Evolutionary conservation across 1,140 invertebrate genomes (phyloP), one percentile per base, ranked within the genome.

Genomic region (Diorhabda sublineata): DNA sequence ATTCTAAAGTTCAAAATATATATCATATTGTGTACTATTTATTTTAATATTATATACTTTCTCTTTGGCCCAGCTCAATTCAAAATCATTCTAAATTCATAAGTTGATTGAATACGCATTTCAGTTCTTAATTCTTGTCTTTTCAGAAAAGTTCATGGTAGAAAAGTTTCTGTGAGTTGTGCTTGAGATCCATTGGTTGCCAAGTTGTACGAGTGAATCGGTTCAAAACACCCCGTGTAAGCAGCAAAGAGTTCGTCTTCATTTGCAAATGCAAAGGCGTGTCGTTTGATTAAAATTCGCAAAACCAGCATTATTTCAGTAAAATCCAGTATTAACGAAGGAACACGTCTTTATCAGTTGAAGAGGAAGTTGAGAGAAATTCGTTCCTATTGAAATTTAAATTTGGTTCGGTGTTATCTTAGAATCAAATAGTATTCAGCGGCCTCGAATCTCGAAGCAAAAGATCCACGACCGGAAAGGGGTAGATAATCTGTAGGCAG

Each of bases 311-410:
- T 62, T 62, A 62, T 62, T 62, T 62, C 61, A 62, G 42, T n/a
- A 62, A 62, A 62, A 62, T 62, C 61, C 61, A 44, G 42, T 6
- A 45, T 62, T 45, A 62, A 62, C 44, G 61, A 62, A 62, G 61
- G 61, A 62, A 62, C 61, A 62, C 61, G 61, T 62, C 44, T 62
- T 62, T 62, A 62, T 62, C 61, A 62, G 61, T 62, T 44, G 61
- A 45, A 62, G 61, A 62, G 61, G 61, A 62, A 62, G 61, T 62
- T 44, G 61, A 42, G 61, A 62, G 61, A 62, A 62, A 62, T 62
- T 45, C 61, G 44, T 62, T 62, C 45, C 61, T 62, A 62, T 62
- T 44, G 61, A 62, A 62, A 62, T 62, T 62, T 44, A 62, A 62
- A 62, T 62, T 62, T 43, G 44, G 42, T 62, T 62, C 61, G 42